A percentile compares a stretch with the other conserved stretches of the same genome.
Evolutionary conservation across 1,140 invertebrate species (phyloP).

Genomic region (Drosophila setifemur): DNA sequence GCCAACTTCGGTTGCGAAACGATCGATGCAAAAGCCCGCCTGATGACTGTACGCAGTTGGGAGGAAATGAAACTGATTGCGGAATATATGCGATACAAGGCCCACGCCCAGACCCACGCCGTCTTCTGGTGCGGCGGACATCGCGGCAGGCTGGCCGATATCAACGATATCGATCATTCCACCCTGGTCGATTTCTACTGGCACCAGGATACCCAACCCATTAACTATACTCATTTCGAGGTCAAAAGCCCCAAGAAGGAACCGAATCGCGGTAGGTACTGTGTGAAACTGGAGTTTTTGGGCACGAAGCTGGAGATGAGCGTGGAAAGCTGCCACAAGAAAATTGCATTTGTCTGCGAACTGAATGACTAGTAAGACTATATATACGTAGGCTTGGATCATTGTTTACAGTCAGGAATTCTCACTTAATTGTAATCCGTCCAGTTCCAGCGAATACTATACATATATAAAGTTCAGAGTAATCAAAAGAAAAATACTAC

Average conservation of each 20-base stretch:
- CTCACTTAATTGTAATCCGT: no score
- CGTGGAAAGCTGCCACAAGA: slow-evolving; percentile 9
- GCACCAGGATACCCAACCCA: slow-evolving; percentile 38
- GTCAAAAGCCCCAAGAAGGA: not conserved
- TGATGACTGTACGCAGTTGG: slow-evolving; percentile 19
- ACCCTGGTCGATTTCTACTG: slow-evolving; percentile 45
- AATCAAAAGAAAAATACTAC: no score
- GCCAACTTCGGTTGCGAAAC: slow-evolving; percentile 54
- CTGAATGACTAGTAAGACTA: not conserved
- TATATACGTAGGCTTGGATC: no score
- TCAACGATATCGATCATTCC: not conserved
- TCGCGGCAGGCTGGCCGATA: slow-evolving; percentile 25
- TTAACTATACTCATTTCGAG: slow-evolving; percentile 47
- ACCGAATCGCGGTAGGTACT: slow-evolving; percentile 26
- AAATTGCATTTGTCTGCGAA: slow-evolving; percentile 50
- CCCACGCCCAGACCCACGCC: slow-evolving; percentile 24
- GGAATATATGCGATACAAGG: slow-evolving; percentile 18
- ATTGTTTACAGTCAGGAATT: no score
- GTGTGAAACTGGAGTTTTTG: slow-evolving; percentile 36
- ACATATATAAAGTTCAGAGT: no score
- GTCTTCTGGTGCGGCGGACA: slow-evolving; percentile 58
- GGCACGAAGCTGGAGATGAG: slow-evolving; percentile 32
- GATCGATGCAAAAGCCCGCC: slow-evolving; percentile 16
- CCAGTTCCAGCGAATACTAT: no score
- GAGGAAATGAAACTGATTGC: slow-evolving; percentile 31